phyloP scores from a whole-genome alignment of 2,113 vertebrate genomes.

The Anhinga anhinga region DNA sequence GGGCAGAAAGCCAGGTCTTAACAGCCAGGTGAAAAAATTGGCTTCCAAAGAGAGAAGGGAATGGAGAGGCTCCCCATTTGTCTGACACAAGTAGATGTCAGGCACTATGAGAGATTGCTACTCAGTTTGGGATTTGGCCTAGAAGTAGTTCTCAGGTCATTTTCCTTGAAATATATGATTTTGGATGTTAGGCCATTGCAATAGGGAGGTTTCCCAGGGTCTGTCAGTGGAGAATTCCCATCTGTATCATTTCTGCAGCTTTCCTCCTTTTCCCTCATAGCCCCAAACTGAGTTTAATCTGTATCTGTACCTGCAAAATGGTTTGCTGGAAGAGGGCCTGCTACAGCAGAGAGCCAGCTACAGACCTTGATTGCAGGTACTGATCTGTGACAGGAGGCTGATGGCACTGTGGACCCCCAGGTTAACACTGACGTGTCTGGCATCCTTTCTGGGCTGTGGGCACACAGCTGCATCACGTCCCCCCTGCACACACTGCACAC shows the following conservation, averaged over 20 bases:
- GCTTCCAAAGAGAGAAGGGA: background rate
- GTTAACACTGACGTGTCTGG: accelerated
- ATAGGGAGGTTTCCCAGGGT: background rate
- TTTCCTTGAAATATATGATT: background rate
- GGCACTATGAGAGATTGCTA: background rate
- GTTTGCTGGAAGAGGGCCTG: background rate
- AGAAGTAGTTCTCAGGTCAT: background rate
- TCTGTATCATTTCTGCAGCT: background rate
- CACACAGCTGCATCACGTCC: background rate
- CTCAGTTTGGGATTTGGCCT: background rate
- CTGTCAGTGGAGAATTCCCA: background rate
- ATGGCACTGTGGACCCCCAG: background rate
- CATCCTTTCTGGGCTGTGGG: background rate
- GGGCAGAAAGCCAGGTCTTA: background rate
- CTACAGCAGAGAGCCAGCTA: background rate
- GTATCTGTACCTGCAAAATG: background rate
- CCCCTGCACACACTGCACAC: background rate
- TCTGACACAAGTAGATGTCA: background rate
- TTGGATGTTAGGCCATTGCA: background rate
- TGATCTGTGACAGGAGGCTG: background rate
- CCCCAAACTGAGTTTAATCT: background rate
- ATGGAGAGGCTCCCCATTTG: background rate
- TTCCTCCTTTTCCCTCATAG: background rate
- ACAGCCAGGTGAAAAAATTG: background rate
- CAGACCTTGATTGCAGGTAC: background rate